Conservation (phyloP, 1,140 invertebrate species). For the Drosophila watanabei region DNA sequence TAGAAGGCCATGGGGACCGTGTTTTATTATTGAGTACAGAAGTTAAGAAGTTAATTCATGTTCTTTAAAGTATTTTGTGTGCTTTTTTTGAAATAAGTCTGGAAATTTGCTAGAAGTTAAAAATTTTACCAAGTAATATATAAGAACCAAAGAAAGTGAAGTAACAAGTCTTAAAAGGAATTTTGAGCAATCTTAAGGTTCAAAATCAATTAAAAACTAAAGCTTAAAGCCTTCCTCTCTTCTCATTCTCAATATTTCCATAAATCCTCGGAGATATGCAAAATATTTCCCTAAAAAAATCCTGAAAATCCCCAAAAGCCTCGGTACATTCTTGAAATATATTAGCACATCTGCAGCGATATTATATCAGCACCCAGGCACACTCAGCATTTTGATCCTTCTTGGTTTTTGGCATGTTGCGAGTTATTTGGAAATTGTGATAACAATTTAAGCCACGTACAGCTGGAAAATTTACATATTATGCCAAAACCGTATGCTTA, state of each 20-base stretch:
- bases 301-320: neutral
- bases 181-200: neutral
- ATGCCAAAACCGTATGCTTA: conserved; percentile 40
- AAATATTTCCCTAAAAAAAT: neutral
- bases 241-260: neutral
- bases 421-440: conserved; percentile 46
- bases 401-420: conserved; percentile 31
- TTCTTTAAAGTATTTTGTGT: neutral
- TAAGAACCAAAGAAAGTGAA: neutral
- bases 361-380: conserved; percentile 7
- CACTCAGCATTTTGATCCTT: conserved; percentile 15
- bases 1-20: neutral
- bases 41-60: conserved; percentile 1
- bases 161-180: neutral
- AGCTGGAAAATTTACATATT: conserved; percentile 63
- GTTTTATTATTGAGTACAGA: too few relatives aligned
- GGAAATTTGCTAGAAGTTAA: neutral
- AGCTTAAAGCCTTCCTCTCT: neutral
- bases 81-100: neutral
- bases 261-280: neutral
- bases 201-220: too few relatives aligned
- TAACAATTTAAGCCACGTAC: conserved; percentile 61
- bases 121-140: neutral
- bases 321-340: conserved; percentile 6
- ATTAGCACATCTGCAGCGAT: conserved; percentile 5